Percentiles rank a stretch among this genome's conserved stretches.
Evolutionary conservation across 1,140 invertebrate species (phyloP).

Genomic region (Polypedilum vanderplanki): DNA sequence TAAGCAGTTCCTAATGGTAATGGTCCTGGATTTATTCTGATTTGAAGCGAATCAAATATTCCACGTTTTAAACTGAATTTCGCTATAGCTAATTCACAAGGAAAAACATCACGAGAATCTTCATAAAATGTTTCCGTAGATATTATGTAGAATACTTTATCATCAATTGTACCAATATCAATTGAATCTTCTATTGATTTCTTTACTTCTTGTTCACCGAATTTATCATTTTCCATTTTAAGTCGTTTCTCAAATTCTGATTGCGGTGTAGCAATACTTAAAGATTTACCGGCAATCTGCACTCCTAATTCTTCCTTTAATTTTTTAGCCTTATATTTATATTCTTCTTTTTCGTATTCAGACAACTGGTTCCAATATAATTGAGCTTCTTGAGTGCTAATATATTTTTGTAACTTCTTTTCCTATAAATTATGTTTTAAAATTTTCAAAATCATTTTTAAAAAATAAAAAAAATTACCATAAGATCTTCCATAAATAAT

Average conservation of each 20-base stretch:
- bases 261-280: neutral
- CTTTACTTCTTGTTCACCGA: neutral
- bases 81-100: neutral
- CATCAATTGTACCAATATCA: neutral
- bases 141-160: neutral
- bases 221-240: neutral
- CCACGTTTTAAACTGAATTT: neutral
- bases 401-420: no score
- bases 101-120: neutral
- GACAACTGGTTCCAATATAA: neutral
- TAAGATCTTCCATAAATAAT: no score
- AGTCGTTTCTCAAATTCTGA: neutral
- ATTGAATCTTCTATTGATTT: neutral
- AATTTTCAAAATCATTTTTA: no score
- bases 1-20: neutral
- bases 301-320: neutral
- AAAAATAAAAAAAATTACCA: no score
- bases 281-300: neutral
- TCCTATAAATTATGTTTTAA: no score
- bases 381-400: neutral
- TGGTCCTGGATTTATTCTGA: neutral
- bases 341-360: neutral
- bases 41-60: neutral
- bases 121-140: neutral
- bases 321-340: slow-evolving; percentile 1